These are phyloP conservation scores for Mesocentrotus franciscanus DNA, from an alignment of 53 echinoderm and acorn worm species.

Conservation along the genomic window DNA sequence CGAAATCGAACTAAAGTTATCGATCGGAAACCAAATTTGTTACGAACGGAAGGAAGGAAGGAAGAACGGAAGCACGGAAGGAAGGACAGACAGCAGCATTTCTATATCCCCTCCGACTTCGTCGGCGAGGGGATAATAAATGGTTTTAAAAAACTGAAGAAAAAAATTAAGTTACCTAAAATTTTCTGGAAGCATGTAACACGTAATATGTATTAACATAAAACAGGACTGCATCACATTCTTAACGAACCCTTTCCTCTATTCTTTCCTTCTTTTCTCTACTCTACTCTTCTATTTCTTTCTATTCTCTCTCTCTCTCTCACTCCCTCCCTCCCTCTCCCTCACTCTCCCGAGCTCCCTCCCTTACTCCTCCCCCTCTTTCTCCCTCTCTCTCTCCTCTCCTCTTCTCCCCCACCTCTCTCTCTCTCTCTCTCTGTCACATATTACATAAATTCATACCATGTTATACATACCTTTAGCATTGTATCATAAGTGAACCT, in stretches of 20 bases:
- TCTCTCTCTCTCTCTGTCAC: neutral
- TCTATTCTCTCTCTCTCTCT: neutral
- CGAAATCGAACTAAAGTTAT: no score
- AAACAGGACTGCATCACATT: neutral
- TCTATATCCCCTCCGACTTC: no score
- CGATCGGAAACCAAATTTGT: no score
- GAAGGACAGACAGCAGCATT: no score
- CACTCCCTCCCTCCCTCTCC: neutral
- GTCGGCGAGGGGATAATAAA: no score
- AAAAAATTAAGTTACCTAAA: neutral
- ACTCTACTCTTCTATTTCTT: neutral
- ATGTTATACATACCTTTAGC: slow-evolving; percentile 76
- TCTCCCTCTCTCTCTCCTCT: neutral
- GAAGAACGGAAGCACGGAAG: no score
- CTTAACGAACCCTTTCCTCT: neutral
- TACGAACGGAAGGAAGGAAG: no score
- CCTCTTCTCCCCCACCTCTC: no score
- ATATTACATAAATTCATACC: neutral
- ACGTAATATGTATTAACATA: neutral
- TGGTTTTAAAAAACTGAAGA: no score
- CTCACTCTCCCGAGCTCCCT: no score
- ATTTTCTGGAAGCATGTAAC: neutral
- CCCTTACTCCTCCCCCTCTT: no score
- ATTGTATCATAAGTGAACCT: slow-evolving; percentile 94
- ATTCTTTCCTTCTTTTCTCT: neutral